Evolutionary conservation across 2,113 vertebrate species (phyloP).

Genomic region (Xenotilapia longispinis): DNA sequence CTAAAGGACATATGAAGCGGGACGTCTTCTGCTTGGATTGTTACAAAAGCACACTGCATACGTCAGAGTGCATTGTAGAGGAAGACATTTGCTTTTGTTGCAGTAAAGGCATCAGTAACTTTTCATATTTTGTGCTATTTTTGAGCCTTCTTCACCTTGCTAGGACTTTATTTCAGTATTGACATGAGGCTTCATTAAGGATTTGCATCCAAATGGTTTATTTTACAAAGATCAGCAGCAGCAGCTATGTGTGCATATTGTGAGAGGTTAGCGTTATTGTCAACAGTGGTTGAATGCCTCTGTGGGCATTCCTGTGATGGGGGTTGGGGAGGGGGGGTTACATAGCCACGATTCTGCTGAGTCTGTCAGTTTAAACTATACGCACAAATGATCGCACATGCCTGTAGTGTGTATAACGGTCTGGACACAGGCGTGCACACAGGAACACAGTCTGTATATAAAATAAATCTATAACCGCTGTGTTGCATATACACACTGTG

Average conservation of each 20-base stretch:
- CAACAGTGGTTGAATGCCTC: background rate
- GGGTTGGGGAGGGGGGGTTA: background rate
- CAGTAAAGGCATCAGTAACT: background rate
- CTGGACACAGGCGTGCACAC: background rate
- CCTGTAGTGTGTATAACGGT: background rate
- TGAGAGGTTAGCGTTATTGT: background rate
- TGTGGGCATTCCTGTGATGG: background rate
- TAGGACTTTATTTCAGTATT: background rate
- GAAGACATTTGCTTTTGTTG: background rate
- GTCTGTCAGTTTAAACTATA: background rate
- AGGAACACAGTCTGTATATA: background rate
- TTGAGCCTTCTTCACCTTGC: background rate
- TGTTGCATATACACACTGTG: background rate
- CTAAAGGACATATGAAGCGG: background rate
- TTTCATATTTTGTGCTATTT: background rate
- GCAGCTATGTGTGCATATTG: background rate
- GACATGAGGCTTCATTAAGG: background rate
- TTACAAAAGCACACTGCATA: background rate
- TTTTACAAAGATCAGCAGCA: background rate
- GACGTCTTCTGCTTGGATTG: background rate
- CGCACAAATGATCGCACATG: background rate
- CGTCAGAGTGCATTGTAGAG: background rate
- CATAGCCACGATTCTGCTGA: constrained; percentile 36
- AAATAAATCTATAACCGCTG: constrained; percentile 7
- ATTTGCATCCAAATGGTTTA: background rate